Base-by-base conservation (phyloP, 2,888 invertebrate genomes). In the Gibbula magus region DNA sequence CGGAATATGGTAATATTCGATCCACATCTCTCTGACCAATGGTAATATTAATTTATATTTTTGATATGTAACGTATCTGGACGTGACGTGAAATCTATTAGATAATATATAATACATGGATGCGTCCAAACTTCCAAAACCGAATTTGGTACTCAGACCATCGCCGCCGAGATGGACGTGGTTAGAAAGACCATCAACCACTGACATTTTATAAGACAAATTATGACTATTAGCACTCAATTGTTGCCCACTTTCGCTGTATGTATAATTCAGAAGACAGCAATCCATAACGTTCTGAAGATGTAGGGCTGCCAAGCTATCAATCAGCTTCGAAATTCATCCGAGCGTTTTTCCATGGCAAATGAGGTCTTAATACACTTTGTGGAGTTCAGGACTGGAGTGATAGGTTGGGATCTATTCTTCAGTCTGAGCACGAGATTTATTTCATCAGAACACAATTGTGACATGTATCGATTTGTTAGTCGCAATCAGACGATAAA, bases 31-130 rank as follows among this genome's bases (percentile, higher is more conserved):
- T 70, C 35, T 32, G 29, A 70, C 39, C 39, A 20, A 4, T 70
- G 70, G 35, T 70, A 70, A 70, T 70, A 70, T 70, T 39, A 70
- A 70, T 70, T 70, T 70, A 70, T 70, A 35, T 35, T 39, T 70
- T 70, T 70, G 39, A 70, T 70, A 70, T 70, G 70, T 35, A 32
- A 70, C 35, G 70, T 39, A 20, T 70, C 70, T 70, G 22, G 35
- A 70, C 70, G 20, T 20, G 25, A 25, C 18, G 70, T 35, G 70
- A 70, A 70, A 70, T n/a, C 32, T 70, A 70, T 70, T 70, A 70
- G n/a, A 70, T 70, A 70, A 39, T 39, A 13, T 70, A 35, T 70
- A 39, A 70, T 70, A 35, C 32, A 70, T 20, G 20, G 18, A 18
- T 18, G 32, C 16, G 10, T n/a, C n/a, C 32, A n/a, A 10, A 10